A percentile compares a stretch with the other conserved stretches of the same genome.
Evolutionary conservation across 2,113 vertebrate genomes (phyloP).

Genomic region (Loxodonta africana): DNA sequence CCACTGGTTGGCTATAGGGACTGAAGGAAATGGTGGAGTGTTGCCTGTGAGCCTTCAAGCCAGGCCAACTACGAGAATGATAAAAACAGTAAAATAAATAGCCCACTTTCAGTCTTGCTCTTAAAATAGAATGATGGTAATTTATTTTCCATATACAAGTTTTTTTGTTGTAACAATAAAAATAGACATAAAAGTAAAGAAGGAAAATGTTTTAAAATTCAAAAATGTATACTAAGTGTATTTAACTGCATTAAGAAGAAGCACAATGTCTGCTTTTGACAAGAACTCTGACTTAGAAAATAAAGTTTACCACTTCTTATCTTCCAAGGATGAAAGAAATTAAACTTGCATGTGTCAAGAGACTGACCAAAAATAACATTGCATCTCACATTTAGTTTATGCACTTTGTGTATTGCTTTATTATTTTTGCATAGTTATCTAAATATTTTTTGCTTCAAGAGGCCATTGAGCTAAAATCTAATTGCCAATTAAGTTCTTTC

Average conservation of each 20-base stretch:
- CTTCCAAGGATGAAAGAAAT: not conserved
- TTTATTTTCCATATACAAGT: not conserved
- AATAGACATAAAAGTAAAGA: not conserved
- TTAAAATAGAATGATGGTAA: not conserved
- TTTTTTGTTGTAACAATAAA: not conserved
- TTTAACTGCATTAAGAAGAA: not conserved
- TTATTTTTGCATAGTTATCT: not conserved
- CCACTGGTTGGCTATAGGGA: too few relatives aligned
- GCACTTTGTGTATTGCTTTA: not conserved
- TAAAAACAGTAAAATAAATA: not conserved
- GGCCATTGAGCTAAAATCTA: not conserved
- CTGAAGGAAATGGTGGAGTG: not conserved
- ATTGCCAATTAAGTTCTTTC: not conserved
- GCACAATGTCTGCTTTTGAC: not conserved
- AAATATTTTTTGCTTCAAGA: not conserved
- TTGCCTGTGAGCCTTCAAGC: not conserved
- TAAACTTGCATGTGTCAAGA: not conserved
- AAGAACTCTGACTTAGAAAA: conserved; percentile 4
- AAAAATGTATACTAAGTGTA: not conserved
- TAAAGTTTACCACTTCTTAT: not conserved
- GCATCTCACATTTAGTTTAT: not conserved
- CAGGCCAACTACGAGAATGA: not conserved
- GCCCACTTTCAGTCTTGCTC: not conserved
- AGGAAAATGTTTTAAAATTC: not conserved
- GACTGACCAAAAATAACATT: not conserved